Evolutionary conservation across 2,888 invertebrate genomes (phyloP).

Genomic region (Timandra comae): DNA sequence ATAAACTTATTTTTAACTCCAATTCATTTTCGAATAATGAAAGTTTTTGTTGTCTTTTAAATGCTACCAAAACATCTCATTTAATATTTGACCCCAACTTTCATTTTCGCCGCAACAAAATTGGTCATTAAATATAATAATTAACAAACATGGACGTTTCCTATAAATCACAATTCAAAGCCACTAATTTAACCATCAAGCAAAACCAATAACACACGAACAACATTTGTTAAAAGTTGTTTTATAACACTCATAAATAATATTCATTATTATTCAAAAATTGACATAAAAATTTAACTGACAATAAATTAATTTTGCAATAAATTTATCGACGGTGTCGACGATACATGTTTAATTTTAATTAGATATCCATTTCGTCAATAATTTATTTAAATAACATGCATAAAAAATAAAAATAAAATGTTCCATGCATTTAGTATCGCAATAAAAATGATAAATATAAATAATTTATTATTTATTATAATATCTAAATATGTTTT

Average conservation of each 20-base stretch:
- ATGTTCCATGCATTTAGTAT: conserved; percentile 12
- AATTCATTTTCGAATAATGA: too few species aligned
- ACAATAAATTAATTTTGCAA: conserved; percentile 44
- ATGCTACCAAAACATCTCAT: too few species aligned
- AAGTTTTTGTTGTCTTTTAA: too few species aligned
- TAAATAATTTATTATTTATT: conserved; percentile 7
- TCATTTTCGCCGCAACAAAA: too few species aligned
- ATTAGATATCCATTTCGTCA: conserved; percentile 23
- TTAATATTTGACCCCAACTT: too few species aligned
- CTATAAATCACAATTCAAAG: too few species aligned
- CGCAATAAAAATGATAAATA: conserved; percentile 6
- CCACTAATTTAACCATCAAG: too few species aligned
- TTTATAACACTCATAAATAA: conserved; percentile 6
- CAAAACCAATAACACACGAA: too few species aligned
- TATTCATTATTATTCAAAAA: conserved; percentile 42
- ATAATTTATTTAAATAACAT: conserved; percentile 24
- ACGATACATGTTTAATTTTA: conserved; percentile 28
- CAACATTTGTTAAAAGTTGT: neutral
- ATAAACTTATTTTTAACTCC: too few species aligned
- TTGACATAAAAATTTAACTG: conserved; percentile 38
- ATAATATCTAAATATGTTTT: conserved; percentile 10
- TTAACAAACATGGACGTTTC: too few species aligned
- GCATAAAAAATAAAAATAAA: conserved; percentile 10
- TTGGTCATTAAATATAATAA: too few species aligned
- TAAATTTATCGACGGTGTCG: conserved; percentile 43